Evolutionary conservation across 2,797 vertebrate species (phyloP).

Genomic region (Tadarida brasiliensis): DNA sequence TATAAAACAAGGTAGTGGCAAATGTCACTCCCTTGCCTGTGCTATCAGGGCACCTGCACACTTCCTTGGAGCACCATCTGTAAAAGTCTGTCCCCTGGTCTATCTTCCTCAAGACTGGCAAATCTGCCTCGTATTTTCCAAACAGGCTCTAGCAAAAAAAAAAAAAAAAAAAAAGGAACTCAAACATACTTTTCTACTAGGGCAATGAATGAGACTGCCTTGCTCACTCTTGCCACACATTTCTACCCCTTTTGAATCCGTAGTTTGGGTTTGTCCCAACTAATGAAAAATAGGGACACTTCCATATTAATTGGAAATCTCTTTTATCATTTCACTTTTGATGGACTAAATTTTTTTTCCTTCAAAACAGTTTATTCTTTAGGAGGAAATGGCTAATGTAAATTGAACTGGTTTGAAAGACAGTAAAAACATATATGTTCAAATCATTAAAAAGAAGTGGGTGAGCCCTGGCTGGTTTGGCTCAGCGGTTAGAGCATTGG

Average conservation of each 20-base stretch:
- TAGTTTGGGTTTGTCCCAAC: not conserved
- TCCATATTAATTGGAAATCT: constrained; percentile 22
- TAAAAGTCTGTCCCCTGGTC: not conserved
- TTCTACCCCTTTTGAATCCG: not conserved
- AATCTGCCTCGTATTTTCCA: not conserved
- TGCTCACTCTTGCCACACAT: not conserved
- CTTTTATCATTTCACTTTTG: not conserved
- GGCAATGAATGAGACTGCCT: not conserved
- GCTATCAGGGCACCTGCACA: not conserved
- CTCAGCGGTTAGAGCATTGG: too few species aligned
- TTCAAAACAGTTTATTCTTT: constrained; percentile 30
- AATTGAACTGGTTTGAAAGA: constrained; percentile 17
- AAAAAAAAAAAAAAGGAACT: not conserved
- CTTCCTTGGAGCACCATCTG: not conserved
- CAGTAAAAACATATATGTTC: not conserved
- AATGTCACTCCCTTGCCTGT: not conserved
- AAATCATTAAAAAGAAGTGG: not conserved
- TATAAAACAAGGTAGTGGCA: not conserved
- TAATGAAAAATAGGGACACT: not conserved
- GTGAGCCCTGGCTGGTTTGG: too few species aligned
- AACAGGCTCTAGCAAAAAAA: not conserved
- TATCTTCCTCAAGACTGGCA: not conserved
- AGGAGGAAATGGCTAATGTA: constrained; percentile 10
- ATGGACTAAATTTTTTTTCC: not conserved
- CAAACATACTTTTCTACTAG: not conserved